Evolutionary conservation across 2,113 vertebrate genomes (phyloP).

Genomic region (Atractosteus spatula): DNA sequence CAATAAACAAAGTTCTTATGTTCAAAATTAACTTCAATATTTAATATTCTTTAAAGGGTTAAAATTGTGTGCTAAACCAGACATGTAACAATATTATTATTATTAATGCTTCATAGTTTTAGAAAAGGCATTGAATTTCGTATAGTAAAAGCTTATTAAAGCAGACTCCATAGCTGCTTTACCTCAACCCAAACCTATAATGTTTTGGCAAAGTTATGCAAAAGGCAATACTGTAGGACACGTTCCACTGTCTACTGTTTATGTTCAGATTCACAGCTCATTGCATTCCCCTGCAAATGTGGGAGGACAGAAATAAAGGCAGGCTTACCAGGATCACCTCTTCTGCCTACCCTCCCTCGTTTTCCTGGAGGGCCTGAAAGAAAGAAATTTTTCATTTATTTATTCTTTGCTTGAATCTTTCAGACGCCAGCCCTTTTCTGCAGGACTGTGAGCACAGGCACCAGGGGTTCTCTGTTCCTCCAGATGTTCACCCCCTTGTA

Average conservation of each 20-base stretch:
- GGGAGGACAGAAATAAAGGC: constrained; percentile 6
- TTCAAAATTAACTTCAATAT: too few species aligned
- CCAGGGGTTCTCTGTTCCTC: neutral
- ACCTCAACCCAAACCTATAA: constrained; percentile 40
- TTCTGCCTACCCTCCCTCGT: constrained; percentile 84
- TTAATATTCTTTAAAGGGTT: neutral
- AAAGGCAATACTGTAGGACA: constrained; percentile 32
- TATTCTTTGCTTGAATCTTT: neutral
- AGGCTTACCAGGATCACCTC: constrained; percentile 83
- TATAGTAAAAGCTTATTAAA: constrained; percentile 47
- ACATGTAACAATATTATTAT: constrained; percentile 18
- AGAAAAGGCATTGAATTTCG: constrained; percentile 35
- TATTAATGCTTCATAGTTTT: constrained; percentile 41
- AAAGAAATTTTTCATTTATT: constrained; percentile 27
- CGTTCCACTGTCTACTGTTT: constrained; percentile 36
- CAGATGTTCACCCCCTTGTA: neutral
- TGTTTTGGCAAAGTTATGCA: constrained; percentile 52
- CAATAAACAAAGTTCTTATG: too few species aligned
- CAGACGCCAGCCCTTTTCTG: neutral
- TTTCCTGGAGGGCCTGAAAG: constrained; percentile 85
- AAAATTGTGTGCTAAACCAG: neutral
- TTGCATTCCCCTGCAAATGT: constrained; percentile 23
- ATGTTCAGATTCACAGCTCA: constrained; percentile 38
- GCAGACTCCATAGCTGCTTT: constrained; percentile 50
- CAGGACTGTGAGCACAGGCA: neutral